Evolutionary conservation across 1,140 invertebrate species (phyloP), one percentile per base, ranked within the genome.

Genomic region (Luehdorfia chinensis): DNA sequence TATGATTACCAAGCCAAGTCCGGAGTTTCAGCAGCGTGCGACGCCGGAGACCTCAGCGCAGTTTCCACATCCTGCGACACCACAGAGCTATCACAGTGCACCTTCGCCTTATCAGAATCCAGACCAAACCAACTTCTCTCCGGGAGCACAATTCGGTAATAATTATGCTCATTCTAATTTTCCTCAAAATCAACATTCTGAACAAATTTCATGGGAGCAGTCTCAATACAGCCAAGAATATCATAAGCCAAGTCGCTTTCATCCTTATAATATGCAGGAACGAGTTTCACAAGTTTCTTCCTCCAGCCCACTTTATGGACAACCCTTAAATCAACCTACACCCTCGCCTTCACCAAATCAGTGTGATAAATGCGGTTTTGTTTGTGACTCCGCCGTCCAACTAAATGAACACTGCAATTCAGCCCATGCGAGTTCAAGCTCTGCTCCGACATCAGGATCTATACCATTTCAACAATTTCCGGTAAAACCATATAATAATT

Each of bases 301-400:
- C 7, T 89, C 91, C 6, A 92, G 90, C 54, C 91, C 92, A 3
- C 69, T 89, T 1, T 92, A 91, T 58, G 90, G 90, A 0, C 85
- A 84, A 43, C 84, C 84, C 4, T 61, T 87, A 50, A 89, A 71
- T 36, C 90, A 91, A 55, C 88, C 88, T 2, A 89, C 88, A 19
- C 90, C 90, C 25, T 90, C 90, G 5, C 89, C 89, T 1, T 91
- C 90, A 28, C 90, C 91, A 0, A 87, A 92, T 55, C 93, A 94
- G 59, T 95, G 94, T 73, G 94, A 95, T 50, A 94, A 94, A 63
- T 95, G 94, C 66, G 93, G 93, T 18, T 91, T 90, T 44, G 90
- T 94, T 18, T 94, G 90, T 69, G 93, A 94, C 49, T 92, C 92
- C 34, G 90, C 90, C 5, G 86, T 89, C 8, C 90, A 91, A 57